Evolutionary conservation across 2,797 vertebrate species (phyloP).

Genomic region (Capromys pilorides): DNA sequence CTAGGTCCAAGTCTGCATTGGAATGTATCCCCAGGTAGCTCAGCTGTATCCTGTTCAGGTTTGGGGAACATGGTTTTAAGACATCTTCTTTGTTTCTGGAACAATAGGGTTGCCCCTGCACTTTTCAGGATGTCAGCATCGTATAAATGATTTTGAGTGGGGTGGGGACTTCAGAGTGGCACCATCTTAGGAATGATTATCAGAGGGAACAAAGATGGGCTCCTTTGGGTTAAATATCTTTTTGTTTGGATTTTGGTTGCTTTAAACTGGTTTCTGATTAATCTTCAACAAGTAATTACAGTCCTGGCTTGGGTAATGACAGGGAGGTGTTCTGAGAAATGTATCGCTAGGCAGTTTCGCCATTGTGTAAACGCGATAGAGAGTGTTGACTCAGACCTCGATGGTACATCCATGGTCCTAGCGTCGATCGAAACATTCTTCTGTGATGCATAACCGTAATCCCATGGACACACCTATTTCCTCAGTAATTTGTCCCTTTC

Average conservation of each 20-base stretch:
- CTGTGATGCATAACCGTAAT: neutral
- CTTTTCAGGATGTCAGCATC: neutral
- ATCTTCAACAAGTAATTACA: neutral
- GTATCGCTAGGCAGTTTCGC: neutral
- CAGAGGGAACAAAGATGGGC: neutral
- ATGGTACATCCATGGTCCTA: neutral
- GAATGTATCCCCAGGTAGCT: neutral
- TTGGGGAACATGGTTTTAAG: neutral
- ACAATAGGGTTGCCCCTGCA: neutral
- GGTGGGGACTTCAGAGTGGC: neutral
- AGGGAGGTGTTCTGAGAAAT: conserved; percentile 2
- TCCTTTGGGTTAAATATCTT: neutral
- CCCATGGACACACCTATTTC: neutral
- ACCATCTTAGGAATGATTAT: neutral
- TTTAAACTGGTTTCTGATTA: neutral
- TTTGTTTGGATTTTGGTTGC: neutral
- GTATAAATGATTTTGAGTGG: neutral
- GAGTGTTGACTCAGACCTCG: neutral
- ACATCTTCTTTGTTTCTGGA: neutral
- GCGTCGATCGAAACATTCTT: neutral
- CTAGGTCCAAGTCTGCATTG: neutral
- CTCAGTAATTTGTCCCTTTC: neutral
- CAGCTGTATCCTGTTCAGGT: rapidly evolving
- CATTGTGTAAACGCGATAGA: neutral
- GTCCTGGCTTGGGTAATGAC: neutral